Evolutionary conservation across 2,797 vertebrate genomes (phyloP), one percentile per base, ranked within the genome.

Genomic region (Clarias fuscus): DNA sequence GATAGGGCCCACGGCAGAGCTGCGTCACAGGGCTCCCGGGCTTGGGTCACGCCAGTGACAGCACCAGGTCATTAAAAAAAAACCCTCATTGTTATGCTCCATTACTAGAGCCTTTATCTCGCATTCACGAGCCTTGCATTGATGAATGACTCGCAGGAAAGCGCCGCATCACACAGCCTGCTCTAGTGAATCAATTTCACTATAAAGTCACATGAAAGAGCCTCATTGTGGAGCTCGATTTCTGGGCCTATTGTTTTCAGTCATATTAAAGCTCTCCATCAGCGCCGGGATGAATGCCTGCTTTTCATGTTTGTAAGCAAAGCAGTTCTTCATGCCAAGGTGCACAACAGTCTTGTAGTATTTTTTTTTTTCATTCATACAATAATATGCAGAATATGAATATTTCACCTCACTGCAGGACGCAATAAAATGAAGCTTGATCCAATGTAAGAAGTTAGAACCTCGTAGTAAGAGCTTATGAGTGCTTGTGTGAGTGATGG

Each of bases 191-290:
- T 88, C 84, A 33, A 88, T 85, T 85, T 81, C 77, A 61, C 70
- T 76, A 82, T 82, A 71, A 75, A 88, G 72, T 77, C 84, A 85
- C 83, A 85, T 77, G 79, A 82, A 82, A 82, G 72, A 82, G 86
- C 43, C 53, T 76, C 70, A 82, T 82, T 84, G 86, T 84, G 43
- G 61, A 65, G 86, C 30, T 84, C 62, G 40, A 40, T 70, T 81
- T 71, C 53, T 68, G 4, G 62, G 18, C 53, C 79, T 77, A 82
- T 85, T 85, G 83, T 85, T 85, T 22, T 48, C 71, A 40, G 68
- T 77, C 53, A 13, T 62, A 75, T 71, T 37, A 82, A 82, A 62
- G 83, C 48, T 61, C 7, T 37, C 62, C 37, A 85, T 85, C 71
- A 85, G 33, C 37, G 8, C 76, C 37, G 33, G 82, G 79, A 85